phyloP scores from a whole-genome alignment of 2,888 invertebrate genomes.

The Drosophila trichaetosa region DNA sequence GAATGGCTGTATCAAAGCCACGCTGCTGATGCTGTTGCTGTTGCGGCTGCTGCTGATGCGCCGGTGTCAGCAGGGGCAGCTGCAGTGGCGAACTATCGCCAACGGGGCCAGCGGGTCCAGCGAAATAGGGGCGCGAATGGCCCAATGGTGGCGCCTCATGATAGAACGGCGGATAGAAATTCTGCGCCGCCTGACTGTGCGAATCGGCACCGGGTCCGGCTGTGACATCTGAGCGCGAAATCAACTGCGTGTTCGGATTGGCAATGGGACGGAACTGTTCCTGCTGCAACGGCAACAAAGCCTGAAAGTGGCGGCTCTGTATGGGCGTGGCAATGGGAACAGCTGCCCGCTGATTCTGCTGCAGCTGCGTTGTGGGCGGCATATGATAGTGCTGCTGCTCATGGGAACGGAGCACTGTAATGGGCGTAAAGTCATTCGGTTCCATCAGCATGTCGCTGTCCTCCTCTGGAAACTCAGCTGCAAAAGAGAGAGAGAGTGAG shows the following conservation, averaged over 20 bases:
- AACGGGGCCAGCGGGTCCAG: slow-evolving; percentile 85
- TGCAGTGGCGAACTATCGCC: slow-evolving; percentile 41
- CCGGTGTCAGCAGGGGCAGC: slow-evolving; percentile 55
- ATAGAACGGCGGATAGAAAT: slow-evolving; percentile 92
- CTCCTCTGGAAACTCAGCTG: slow-evolving; percentile 83
- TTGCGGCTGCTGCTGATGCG: slow-evolving; percentile 34
- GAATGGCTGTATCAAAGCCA: slow-evolving; percentile 87
- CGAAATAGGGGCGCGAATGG: slow-evolving; percentile 87
- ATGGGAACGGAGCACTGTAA: slow-evolving; percentile 82
- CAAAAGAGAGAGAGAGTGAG: slow-evolving; percentile 22
- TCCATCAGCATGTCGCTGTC: slow-evolving; percentile 85
- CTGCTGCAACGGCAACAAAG: slow-evolving; percentile 39
- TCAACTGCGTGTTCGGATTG: slow-evolving; percentile 57
- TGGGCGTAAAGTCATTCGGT: slow-evolving; percentile 83
- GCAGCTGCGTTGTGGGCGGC: slow-evolving; percentile 72
- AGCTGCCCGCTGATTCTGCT: slow-evolving; percentile 31
- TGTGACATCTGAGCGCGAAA: slow-evolving; percentile 64
- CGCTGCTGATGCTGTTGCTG: slow-evolving; percentile 67
- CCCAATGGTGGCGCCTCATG: slow-evolving; percentile 87
- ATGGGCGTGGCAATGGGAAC: slow-evolving; percentile 16
- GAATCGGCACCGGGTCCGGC: slow-evolving; percentile 60
- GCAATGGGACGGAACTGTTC: slow-evolving; percentile 75
- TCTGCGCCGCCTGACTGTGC: slow-evolving; percentile 87
- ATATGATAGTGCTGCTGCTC: slow-evolving; percentile 82
- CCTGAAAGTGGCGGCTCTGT: slow-evolving; percentile 55